phyloP scores from a whole-genome alignment of 1,140 invertebrate genomes.

The Mactra quadrangularis region DNA sequence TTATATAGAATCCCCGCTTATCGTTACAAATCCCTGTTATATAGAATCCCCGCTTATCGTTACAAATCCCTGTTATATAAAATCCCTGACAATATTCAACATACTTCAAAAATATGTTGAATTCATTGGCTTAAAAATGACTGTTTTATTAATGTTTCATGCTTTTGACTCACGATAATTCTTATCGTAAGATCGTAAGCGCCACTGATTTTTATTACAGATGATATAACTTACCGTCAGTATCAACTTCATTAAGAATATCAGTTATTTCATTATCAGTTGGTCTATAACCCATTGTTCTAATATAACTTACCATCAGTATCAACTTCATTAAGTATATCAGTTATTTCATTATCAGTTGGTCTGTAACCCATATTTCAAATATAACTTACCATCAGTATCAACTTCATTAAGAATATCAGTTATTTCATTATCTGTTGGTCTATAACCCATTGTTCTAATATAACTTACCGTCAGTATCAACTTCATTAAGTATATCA shows the following conservation, averaged over 20 bases:
- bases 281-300: constrained; percentile 46
- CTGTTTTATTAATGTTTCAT: too few species aligned
- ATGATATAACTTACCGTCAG: constrained; percentile 36
- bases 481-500: constrained; percentile 53
- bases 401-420: constrained; percentile 56
- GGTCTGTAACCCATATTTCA: constrained; percentile 51
- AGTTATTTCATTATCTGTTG: constrained; percentile 43
- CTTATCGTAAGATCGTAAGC: too few species aligned
- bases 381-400: constrained; percentile 36
- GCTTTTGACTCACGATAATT: too few species aligned
- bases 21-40: too few species aligned
- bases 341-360: constrained; percentile 44
- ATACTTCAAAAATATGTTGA: too few species aligned
- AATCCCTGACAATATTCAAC: too few species aligned
- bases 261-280: constrained; percentile 49
- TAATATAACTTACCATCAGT: constrained; percentile 41
- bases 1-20: too few species aligned
- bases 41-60: too few species aligned
- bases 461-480: constrained; percentile 44
- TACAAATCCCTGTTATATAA: too few species aligned
- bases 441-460: constrained; percentile 45
- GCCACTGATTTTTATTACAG: too few species aligned
- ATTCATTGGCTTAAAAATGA: too few species aligned
- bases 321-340: constrained; percentile 55
- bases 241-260: constrained; percentile 51